Percentiles rank a stretch among this genome's conserved stretches.
These are phyloP conservation scores for Harpagoxenus sublaevis DNA, from an alignment of 2,888 invertebrate genomes.

Conservation along the genomic window DNA sequence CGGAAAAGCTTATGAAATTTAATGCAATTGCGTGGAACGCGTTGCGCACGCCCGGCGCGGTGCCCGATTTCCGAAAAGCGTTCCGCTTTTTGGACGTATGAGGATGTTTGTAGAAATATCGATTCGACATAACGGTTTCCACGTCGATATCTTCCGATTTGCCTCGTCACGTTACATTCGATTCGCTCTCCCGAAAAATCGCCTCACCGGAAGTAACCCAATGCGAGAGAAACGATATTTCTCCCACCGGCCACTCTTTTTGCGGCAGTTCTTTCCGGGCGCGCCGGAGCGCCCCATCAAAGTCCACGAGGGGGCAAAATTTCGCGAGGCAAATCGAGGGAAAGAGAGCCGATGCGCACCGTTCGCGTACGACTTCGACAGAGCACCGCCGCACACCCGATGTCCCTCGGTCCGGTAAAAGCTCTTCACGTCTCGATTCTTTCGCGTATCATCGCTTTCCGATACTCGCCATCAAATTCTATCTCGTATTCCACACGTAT, in stretches of 20 bases:
- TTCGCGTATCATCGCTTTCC: slow-evolving; percentile 54
- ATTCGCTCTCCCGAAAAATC: slow-evolving; percentile 52
- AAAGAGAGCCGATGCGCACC: slow-evolving; percentile 12
- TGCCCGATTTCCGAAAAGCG: slow-evolving; percentile 22
- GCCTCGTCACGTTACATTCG: slow-evolving; percentile 57
- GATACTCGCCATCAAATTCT: slow-evolving; percentile 49
- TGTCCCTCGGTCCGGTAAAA: slow-evolving; percentile 49
- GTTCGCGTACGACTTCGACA: slow-evolving; percentile 31
- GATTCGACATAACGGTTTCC: slow-evolving; percentile 59
- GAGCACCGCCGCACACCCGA: slow-evolving; percentile 19
- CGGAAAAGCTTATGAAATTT: slow-evolving; percentile 64
- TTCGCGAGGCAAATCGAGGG: slow-evolving; percentile 43
- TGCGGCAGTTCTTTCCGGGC: slow-evolving; percentile 38
- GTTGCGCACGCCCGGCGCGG: slow-evolving; percentile 1
- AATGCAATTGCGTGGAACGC: slow-evolving; percentile 59
- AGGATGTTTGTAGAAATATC: slow-evolving; percentile 50
- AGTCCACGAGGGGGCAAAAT: slow-evolving; percentile 44
- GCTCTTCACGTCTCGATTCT: slow-evolving; percentile 56
- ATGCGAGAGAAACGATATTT: slow-evolving; percentile 51
- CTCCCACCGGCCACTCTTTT: slow-evolving; percentile 35
- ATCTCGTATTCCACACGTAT: slow-evolving; percentile 36
- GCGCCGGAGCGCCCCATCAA: slow-evolving; percentile 30
- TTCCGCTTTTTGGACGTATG: slow-evolving; percentile 28
- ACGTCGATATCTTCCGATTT: slow-evolving; percentile 58
- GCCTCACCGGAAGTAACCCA: slow-evolving; percentile 57